These are phyloP conservation scores for Sebastes oblongus DNA, from an alignment of 2,797 vertebrate species.

Conservation along the genomic window DNA sequence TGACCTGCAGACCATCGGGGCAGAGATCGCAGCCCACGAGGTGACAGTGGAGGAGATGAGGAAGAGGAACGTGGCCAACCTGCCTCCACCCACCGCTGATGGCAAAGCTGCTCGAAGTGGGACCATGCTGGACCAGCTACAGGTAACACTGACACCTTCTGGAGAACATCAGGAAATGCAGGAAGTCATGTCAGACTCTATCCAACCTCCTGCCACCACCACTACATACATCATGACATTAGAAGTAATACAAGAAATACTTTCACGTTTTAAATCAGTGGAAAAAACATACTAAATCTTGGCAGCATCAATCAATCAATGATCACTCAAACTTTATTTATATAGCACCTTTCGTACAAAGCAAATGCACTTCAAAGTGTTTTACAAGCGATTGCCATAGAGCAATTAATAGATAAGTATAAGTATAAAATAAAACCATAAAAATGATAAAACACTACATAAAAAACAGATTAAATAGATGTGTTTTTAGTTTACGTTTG, in stretches of 20 bases:
- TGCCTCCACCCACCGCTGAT: constrained; percentile 81
- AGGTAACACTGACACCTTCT: constrained; percentile 85
- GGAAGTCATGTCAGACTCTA: background rate
- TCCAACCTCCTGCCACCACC: background rate
- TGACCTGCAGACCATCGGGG: constrained; percentile 87
- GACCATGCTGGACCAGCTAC: constrained; percentile 89
- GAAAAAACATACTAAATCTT: background rate
- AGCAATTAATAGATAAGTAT: too few relatives aligned
- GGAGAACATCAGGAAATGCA: constrained; percentile 31
- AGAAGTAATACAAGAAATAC: background rate
- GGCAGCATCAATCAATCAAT: background rate
- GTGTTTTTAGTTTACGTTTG: too few relatives aligned
- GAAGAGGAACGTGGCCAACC: constrained; percentile 83
- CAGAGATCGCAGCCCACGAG: constrained; percentile 93
- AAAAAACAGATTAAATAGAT: too few relatives aligned
- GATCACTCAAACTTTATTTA: too few relatives aligned
- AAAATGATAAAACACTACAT: too few relatives aligned
- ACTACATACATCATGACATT: background rate
- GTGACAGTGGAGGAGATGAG: constrained; percentile 90
- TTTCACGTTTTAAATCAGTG: background rate
- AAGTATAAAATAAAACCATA: too few relatives aligned
- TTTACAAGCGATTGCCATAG: too few relatives aligned
- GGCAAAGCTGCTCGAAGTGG: constrained; percentile 85
- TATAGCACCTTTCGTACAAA: too few relatives aligned
- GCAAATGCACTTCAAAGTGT: too few relatives aligned